Percentiles rank a stretch among this genome's conserved stretches.
Conservation (phyloP, 2,113 vertebrate species). For the Erythrolamprus reginae region DNA sequence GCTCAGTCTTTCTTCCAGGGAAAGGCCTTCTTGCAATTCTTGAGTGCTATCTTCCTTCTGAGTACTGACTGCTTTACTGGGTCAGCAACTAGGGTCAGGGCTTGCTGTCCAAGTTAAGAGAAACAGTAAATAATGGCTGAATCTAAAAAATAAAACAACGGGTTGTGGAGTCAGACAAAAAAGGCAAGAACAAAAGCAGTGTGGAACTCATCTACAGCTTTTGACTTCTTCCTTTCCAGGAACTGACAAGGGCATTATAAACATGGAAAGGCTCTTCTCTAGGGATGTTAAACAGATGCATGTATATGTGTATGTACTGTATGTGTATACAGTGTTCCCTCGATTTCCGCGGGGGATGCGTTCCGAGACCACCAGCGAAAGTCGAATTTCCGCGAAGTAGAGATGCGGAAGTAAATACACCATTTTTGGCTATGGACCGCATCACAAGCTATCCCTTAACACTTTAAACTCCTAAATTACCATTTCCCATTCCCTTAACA, state of each 20-base stretch:
- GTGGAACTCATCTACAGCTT: conserved; percentile 2
- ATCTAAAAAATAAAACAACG: background rate
- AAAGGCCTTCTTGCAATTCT: background rate
- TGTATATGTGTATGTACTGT: too few relatives aligned
- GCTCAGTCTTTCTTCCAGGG: background rate
- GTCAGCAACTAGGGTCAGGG: conserved; percentile 15
- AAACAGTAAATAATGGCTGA: conserved; percentile 31
- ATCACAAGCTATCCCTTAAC: too few relatives aligned
- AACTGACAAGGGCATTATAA: conserved; percentile 1
- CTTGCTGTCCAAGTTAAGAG: background rate
- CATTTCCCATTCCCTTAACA: too few relatives aligned
- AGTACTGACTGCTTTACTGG: background rate
- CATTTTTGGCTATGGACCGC: too few relatives aligned
- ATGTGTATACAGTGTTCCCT: too few relatives aligned
- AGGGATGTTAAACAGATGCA: background rate
- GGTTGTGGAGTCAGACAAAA: conserved; percentile 4
- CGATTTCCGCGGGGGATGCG: too few relatives aligned
- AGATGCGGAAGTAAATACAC: too few relatives aligned
- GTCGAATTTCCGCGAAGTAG: too few relatives aligned
- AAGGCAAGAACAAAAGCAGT: conserved; percentile 2
- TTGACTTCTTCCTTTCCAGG: conserved; percentile 14
- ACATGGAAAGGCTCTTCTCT: background rate
- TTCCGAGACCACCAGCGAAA: too few relatives aligned
- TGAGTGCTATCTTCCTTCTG: background rate
- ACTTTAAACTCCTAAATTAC: too few relatives aligned